These are phyloP conservation scores for Copsychus sechellarum DNA, from an alignment of 2,113 vertebrate genomes.

Conservation along the genomic window DNA sequence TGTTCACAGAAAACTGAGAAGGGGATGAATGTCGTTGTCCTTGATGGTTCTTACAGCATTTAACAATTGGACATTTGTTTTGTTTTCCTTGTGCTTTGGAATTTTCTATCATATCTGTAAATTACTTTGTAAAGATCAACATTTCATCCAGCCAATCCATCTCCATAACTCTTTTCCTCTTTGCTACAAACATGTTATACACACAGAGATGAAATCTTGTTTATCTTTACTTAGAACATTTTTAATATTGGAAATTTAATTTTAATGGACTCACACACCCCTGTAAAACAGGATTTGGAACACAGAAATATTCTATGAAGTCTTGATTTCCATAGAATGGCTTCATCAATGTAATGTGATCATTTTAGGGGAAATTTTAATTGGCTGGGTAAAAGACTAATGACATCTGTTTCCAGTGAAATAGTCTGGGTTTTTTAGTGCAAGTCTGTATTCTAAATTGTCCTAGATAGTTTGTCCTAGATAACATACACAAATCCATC, in stretches of 20 bases:
- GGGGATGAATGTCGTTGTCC: background rate
- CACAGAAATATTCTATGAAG: background rate
- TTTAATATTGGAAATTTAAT: background rate
- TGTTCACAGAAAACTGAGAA: background rate
- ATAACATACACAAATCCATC: background rate
- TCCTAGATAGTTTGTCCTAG: constrained; percentile 32
- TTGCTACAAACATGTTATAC: background rate
- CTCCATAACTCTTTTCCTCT: background rate
- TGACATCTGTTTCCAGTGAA: background rate
- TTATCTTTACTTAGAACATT: background rate
- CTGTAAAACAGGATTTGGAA: background rate
- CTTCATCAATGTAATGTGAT: background rate
- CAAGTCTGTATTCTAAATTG: background rate
- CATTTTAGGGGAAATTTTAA: background rate
- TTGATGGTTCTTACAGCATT: background rate
- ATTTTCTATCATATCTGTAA: background rate
- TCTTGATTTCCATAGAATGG: background rate
- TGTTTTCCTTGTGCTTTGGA: background rate
- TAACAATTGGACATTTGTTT: background rate
- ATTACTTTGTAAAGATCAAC: background rate
- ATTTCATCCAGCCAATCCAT: background rate
- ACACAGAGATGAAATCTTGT: background rate
- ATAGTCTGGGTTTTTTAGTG: background rate
- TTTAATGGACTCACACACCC: background rate
- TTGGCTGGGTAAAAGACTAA: background rate